A percentile compares a stretch with the other conserved stretches of the same genome.
Conservation (phyloP, 1,140 invertebrate genomes). For the Meloidogyne floridensis region DNA sequence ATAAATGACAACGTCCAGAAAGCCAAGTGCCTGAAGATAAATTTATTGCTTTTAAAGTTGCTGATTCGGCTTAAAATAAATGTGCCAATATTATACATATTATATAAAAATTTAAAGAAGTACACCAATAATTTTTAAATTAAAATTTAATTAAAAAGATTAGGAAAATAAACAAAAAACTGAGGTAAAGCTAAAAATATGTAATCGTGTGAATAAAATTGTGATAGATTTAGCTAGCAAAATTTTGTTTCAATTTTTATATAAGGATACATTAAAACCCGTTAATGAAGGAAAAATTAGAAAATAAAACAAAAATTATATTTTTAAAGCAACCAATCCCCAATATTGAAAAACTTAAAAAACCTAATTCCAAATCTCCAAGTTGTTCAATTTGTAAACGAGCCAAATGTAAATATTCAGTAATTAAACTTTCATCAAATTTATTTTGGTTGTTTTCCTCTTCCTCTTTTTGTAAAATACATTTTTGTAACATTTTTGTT, state of each 20-base stretch:
- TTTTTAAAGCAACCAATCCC: not conserved
- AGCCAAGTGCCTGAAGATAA: conserved; percentile 47
- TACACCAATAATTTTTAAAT: no score
- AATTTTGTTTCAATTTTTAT: no score
- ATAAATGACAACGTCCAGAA: conserved; percentile 49
- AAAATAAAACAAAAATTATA: no score
- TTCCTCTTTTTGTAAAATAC: conserved; percentile 10
- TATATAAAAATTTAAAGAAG: no score
- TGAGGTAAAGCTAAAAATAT: not conserved
- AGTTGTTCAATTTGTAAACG: conserved; percentile 57
- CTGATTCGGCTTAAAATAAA: conserved; percentile 50
- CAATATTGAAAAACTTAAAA: not conserved
- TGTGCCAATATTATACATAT: no score
- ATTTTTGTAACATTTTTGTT: conserved; percentile 46
- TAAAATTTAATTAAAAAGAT: no score
- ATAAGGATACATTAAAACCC: no score
- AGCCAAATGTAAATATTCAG: conserved; percentile 51
- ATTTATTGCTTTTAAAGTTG: conserved; percentile 50
- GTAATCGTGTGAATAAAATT: no score
- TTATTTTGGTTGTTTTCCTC: not conserved
- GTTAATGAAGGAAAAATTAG: no score
- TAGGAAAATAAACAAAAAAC: not conserved
- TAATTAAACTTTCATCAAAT: conserved; percentile 25
- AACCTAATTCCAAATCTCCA: conserved; percentile 50
- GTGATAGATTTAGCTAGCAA: no score